A percentile compares a stretch with the other conserved stretches of the same genome.
Conservation (phyloP, 2,888 invertebrate genomes). For the Deroplatys truncata region DNA sequence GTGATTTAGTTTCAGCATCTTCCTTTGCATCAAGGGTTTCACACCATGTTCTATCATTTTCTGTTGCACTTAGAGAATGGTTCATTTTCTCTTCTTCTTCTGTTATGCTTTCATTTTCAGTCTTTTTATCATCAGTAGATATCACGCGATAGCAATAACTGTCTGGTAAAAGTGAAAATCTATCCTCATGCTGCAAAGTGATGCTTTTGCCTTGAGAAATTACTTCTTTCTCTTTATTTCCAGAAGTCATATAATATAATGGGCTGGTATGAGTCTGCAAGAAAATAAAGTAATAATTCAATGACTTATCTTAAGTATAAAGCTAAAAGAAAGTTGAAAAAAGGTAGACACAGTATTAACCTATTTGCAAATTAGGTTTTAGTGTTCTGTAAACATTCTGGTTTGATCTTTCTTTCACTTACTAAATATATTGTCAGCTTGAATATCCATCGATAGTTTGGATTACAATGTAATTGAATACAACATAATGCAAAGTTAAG, state of each 20-base stretch:
- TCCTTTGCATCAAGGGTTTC: not conserved
- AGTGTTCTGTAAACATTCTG: too few species aligned
- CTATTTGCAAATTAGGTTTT: too few species aligned
- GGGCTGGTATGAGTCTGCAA: conserved; percentile 54
- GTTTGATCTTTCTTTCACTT: too few species aligned
- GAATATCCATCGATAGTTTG: too few species aligned
- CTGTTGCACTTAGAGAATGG: not conserved
- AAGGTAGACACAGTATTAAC: too few species aligned
- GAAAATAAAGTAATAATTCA: not conserved
- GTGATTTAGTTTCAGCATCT: not conserved
- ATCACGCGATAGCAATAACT: conserved; percentile 50
- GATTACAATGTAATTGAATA: too few species aligned
- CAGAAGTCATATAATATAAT: conserved; percentile 44
- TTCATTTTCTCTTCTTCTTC: not conserved
- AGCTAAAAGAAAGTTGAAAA: too few species aligned
- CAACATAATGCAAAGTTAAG: too few species aligned
- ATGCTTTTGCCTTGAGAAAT: conserved; percentile 41
- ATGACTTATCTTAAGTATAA: too few species aligned
- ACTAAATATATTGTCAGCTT: too few species aligned
- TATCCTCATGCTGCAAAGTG: conserved; percentile 48
- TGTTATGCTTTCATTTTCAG: not conserved
- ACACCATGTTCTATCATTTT: not conserved
- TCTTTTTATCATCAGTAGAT: conserved; percentile 32
- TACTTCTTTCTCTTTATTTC: conserved; percentile 38
- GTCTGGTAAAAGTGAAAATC: conserved; percentile 52